A percentile compares a stretch with the other conserved stretches of the same genome.
phyloP scores from a whole-genome alignment of 2,797 vertebrate species.

The Crocodylus rhombifer region DNA sequence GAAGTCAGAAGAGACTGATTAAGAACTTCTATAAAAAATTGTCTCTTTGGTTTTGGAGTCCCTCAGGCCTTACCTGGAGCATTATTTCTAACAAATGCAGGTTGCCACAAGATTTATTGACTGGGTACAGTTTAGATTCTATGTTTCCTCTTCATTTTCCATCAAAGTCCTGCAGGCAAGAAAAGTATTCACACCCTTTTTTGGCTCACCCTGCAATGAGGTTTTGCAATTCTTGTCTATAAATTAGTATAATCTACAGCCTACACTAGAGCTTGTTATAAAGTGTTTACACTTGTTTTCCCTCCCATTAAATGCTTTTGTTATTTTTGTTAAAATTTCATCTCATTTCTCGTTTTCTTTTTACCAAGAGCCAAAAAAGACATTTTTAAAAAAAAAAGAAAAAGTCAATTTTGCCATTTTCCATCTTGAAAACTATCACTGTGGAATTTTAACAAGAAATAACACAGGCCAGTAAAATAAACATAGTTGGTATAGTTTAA shows the following conservation, averaged over 20 bases:
- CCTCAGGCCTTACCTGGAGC: conserved; percentile 38
- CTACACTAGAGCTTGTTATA: background rate
- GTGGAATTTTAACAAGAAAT: background rate
- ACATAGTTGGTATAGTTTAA: no score
- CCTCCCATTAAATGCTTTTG: background rate
- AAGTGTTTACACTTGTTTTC: background rate
- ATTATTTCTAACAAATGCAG: background rate
- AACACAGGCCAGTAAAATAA: background rate
- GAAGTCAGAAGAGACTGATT: background rate
- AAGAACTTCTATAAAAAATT: background rate
- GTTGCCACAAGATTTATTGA: conserved; percentile 17
- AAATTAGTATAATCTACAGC: background rate
- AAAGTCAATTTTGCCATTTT: background rate
- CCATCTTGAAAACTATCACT: background rate
- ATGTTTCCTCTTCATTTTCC: background rate
- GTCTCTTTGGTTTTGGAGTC: conserved; percentile 22
- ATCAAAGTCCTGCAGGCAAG: conserved; percentile 27
- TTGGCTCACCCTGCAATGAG: conserved; percentile 1
- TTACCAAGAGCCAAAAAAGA: background rate
- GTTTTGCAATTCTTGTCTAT: background rate
- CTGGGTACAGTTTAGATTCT: background rate
- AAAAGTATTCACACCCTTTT: background rate
- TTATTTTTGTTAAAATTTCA: conserved; percentile 29
- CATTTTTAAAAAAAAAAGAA: background rate
- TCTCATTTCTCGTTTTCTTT: background rate